Conservation (phyloP, 2,888 invertebrate species). For the Rhagophthalmus giganteus region DNA sequence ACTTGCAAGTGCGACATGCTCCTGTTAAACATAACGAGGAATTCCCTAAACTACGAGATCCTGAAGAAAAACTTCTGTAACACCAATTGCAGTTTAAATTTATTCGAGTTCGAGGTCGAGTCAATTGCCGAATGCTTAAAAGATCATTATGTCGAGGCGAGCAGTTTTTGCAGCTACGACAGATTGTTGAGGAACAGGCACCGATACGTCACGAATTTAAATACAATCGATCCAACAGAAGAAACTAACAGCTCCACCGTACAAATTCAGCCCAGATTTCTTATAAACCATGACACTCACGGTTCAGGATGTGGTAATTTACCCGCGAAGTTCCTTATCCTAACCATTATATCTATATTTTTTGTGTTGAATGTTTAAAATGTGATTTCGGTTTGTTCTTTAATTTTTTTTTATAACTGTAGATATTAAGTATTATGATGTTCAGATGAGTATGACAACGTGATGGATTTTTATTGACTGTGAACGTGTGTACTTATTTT, state of each 20-base stretch:
- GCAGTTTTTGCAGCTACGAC: constrained; percentile 9
- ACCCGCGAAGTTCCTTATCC: background rate
- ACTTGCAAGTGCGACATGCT: constrained; percentile 13
- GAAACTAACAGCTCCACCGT: background rate
- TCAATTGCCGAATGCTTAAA: constrained; percentile 9
- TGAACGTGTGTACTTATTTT: background rate
- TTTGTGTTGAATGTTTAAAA: background rate
- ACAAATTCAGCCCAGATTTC: background rate
- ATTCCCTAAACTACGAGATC: constrained; percentile 20
- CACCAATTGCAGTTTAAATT: constrained; percentile 13
- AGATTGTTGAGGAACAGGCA: background rate
- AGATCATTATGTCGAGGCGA: constrained; percentile 4
- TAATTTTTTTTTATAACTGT: background rate
- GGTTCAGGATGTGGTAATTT: background rate
- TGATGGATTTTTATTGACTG: background rate
- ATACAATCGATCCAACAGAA: background rate
- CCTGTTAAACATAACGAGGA: constrained; percentile 6
- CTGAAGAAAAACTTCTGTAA: constrained; percentile 20
- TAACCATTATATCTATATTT: background rate
- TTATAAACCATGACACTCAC: background rate
- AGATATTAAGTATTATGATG: background rate
- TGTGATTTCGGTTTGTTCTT: background rate
- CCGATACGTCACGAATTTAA: background rate
- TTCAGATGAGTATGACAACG: too few species aligned
- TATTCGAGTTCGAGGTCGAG: constrained; percentile 21